Conservation (phyloP, 2,888 invertebrate species). For the Hypsopygia costalis region DNA sequence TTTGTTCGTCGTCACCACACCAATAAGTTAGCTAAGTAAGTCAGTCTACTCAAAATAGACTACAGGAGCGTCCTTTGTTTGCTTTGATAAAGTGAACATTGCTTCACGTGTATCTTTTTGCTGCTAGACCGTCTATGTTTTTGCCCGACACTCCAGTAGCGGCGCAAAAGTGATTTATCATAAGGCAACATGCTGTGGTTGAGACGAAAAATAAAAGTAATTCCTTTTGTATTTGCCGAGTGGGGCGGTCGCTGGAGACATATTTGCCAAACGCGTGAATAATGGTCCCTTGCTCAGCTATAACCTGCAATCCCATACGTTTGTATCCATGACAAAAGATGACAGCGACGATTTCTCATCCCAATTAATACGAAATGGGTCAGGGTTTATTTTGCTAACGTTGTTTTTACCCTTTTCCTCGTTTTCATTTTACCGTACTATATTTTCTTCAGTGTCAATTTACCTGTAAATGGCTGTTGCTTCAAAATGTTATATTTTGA, state of each 20-base stretch:
- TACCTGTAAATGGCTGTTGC: constrained; percentile 31
- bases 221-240: constrained; percentile 70
- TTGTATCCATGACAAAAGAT: constrained; percentile 28
- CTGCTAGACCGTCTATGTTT: constrained; percentile 51
- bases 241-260: constrained; percentile 46
- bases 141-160: constrained; percentile 47
- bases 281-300: constrained; percentile 44
- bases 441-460: constrained; percentile 16
- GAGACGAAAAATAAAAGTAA: constrained; percentile 72
- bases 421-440: constrained; percentile 1
- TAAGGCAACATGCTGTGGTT: constrained; percentile 71
- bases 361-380: constrained; percentile 12
- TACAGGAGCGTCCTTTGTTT: constrained; percentile 29
- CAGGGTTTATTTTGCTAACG: not conserved
- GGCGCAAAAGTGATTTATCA: constrained; percentile 74
- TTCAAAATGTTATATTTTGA: constrained; percentile 58
- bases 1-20: constrained; percentile 10
- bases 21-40: constrained; percentile 19
- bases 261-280: constrained; percentile 70
- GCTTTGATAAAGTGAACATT: constrained; percentile 46
- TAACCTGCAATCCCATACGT: constrained; percentile 29
- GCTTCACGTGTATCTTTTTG: constrained; percentile 55
- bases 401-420: not conserved
- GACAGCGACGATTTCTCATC: constrained; percentile 13
- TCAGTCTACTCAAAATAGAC: constrained; percentile 14